A percentile compares a stretch with the other conserved stretches of the same genome.
These are phyloP conservation scores for Eupsilia transversa DNA, from an alignment of 2,888 invertebrate species.

Conservation along the genomic window DNA sequence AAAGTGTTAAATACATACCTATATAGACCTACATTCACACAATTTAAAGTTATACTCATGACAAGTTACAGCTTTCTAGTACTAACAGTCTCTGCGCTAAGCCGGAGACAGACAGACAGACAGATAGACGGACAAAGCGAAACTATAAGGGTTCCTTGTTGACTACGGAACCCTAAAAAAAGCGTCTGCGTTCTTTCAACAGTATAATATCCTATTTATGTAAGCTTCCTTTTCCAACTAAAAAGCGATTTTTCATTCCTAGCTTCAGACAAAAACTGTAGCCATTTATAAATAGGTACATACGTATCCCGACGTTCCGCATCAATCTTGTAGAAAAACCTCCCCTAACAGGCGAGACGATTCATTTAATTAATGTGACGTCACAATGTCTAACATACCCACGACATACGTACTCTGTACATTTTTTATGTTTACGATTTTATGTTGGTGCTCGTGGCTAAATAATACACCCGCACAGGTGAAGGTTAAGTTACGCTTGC, in stretches of 20 bases:
- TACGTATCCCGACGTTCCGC: slow-evolving; percentile 24
- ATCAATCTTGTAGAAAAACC: slow-evolving; percentile 48
- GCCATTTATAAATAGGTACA: slow-evolving; percentile 24
- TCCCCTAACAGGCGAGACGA: neutral
- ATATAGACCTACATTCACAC: no score
- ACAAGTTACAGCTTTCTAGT: no score
- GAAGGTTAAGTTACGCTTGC: neutral
- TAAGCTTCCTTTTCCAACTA: neutral
- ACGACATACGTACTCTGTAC: neutral
- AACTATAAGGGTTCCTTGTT: no score
- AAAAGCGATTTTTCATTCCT: slow-evolving; percentile 3
- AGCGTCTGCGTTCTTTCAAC: neutral
- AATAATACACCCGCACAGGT: neutral
- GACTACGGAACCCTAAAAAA: no score
- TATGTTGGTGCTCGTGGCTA: neutral
- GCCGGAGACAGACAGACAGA: no score
- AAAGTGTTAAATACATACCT: neutral
- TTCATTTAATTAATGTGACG: slow-evolving; percentile 44
- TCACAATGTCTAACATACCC: slow-evolving; percentile 3
- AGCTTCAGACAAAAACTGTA: slow-evolving; percentile 27
- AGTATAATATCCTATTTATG: neutral
- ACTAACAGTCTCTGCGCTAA: no score
- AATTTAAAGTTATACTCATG: no score
- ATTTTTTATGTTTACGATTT: slow-evolving; percentile 1
- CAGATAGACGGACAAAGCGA: no score